Base-by-base conservation (phyloP, 2,113 vertebrate species). In the Rhizomys pruinosus region DNA sequence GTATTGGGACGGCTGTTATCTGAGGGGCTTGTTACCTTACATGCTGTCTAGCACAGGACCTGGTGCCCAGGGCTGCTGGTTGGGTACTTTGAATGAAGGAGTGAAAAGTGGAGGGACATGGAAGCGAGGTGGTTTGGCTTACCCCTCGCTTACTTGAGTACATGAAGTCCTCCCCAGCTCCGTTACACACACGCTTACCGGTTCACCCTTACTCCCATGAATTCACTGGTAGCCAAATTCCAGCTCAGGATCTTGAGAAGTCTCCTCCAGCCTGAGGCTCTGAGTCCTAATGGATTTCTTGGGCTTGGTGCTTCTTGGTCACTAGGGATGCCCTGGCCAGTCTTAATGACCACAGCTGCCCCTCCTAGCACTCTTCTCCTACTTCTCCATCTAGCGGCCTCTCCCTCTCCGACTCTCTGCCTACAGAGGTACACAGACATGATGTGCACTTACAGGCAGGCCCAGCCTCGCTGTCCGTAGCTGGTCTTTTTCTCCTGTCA, bases 201-300 rank as follows among this genome's bases (percentile, higher is more conserved):
- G n/a, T 8, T 52, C 32, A 13, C 22, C 16, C 37, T 79, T 9
- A 0, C 15, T 61, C 37, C 79, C 20, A 1, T 17, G 2, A 20
- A 27, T 66, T 84, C 64, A 19, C 32, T 42, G 1, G 0, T 80
- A 37, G 69, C 59, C n/a, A n/a, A 10, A 57, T 20, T 77, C 42
- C 23, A 5, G 39, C n/a, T 74, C 73, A 12, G 63, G 39, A 8
- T 34, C 39, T 17, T 37, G 7, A 5, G 88, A 82, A 15, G 3
- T 7, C 3, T 29, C 72, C 34, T 16, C 3, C 37, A 13, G 37
- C 7, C 61, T 0, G 0, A 3, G 39, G 59, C 17, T 10, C 61
- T 22, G 59, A 20, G 72, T 63, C 76, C 72, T 66, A 61, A 3
- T 0, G 5, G 64, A 29, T 5, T 55, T 80, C 55, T 15, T 2